Evolutionary conservation across 1,140 invertebrate species (phyloP), one percentile per base, ranked within the genome.

Genomic region (Drosophila rufa): DNA sequence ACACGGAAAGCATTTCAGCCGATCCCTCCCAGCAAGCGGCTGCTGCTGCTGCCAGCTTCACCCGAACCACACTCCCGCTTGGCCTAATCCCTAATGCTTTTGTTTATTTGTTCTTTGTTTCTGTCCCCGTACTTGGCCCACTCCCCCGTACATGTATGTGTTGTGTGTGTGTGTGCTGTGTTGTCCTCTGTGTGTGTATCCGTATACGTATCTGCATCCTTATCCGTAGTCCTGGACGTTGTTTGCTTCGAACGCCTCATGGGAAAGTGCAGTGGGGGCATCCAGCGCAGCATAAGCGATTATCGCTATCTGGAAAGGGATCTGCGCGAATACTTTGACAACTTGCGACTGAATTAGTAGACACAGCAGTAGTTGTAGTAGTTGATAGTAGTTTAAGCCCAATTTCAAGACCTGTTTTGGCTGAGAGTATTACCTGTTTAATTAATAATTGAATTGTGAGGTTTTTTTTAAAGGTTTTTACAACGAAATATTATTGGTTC

Each of bases 191-290:
- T 58, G 60, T 64, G 50, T 79, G 45, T 59, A 55, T 55, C 51
- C 4, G 51, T 55, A 55, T 55, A 19, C 8, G 53, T 56, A 56
- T 56, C 53, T 22, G 14, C 80, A 59, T 47, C 40, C 57, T 47
- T 30, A 64, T 64, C 43, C 53, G 27, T 75, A 82, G 92, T 87
- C 60, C 58, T 92, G 68, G 92, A 92, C 66, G 76, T 85, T 19
- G 66, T 91, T 59, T 92, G 92, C 82, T 92, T 92, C 80, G 92
- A 92, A 50, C 91, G 92, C 53, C 74, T 92, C 17, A 56, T 92
- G 60, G 92, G 92, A 30, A 79, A 87, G 60, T 92, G 92, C 61
- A 82, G 69, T 58, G 69, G 82, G 47, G 50, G 92, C 27, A 67
- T 92, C 14, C 76, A 92, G 69, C 87, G 87, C 36, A 77, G 78